Evolutionary conservation across 1,140 invertebrate genomes (phyloP).

Genomic region (Pinna nobilis): DNA sequence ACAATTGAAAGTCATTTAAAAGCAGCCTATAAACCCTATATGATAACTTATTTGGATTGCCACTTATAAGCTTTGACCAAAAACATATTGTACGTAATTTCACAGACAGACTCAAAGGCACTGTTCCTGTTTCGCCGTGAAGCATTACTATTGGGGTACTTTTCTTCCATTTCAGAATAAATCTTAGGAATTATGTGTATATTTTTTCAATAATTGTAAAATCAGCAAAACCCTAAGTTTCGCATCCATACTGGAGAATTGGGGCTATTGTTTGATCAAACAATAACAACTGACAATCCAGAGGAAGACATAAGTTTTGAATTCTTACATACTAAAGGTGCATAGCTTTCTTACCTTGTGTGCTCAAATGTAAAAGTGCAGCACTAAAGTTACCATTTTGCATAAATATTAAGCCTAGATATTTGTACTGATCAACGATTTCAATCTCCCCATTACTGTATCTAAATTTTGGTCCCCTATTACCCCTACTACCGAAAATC

Average conservation of each 20-base stretch:
- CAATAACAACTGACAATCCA: neutral
- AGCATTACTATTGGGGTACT: neutral
- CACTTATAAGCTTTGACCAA: neutral
- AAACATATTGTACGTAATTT: neutral
- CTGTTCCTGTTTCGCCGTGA: neutral
- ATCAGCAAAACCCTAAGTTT: neutral
- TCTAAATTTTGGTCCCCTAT: too few relatives aligned
- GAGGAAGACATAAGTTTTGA: neutral
- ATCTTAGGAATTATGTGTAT: neutral
- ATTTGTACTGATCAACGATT: too few relatives aligned
- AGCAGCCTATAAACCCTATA: neutral
- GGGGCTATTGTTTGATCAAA: neutral
- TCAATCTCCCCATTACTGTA: too few relatives aligned
- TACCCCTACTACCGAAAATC: too few relatives aligned
- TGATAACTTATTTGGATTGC: neutral
- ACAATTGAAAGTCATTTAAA: neutral
- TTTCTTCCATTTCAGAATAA: neutral
- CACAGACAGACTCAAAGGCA: neutral
- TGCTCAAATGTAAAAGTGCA: too few relatives aligned
- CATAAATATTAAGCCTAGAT: too few relatives aligned
- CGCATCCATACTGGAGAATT: neutral
- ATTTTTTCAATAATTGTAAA: neutral
- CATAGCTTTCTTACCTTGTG: neutral
- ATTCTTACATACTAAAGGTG: neutral
- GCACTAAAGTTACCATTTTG: too few relatives aligned